Evolutionary conservation across 2,888 invertebrate genomes (phyloP).

Genomic region (Imbricaverruca yamaguchii): DNA sequence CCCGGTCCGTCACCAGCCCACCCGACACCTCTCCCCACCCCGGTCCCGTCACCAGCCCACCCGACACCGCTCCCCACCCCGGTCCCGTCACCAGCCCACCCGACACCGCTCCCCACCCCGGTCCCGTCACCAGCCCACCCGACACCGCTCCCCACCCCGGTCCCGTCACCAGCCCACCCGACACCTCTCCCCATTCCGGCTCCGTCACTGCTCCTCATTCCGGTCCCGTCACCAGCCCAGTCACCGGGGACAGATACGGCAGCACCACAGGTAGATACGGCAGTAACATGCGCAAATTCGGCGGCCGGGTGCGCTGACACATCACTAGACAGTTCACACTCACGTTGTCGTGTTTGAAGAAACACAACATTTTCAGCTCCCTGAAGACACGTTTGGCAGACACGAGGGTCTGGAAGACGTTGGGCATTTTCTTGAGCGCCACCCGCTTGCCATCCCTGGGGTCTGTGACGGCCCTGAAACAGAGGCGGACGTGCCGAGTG

Average conservation of each 20-base stretch:
- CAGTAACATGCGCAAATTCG: too few species aligned
- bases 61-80: not conserved
- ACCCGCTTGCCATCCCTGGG: constrained; percentile 96
- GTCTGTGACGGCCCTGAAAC: constrained; percentile 94
- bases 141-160: not conserved
- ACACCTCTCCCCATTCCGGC: not conserved
- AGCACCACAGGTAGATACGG: too few species aligned
- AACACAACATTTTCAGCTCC: constrained; percentile 97
- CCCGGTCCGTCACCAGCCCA: not conserved
- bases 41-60: not conserved
- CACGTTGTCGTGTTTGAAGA: constrained; percentile 99
- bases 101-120: not conserved
- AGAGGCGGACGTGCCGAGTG: too few species aligned
- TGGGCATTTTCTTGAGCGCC: constrained; percentile 98
- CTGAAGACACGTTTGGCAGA: constrained; percentile 98
- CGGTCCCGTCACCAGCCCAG: not conserved
- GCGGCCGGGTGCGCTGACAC: too few species aligned
- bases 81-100: not conserved
- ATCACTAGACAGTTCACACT: constrained; percentile 45
- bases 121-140: not conserved
- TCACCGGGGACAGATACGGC: too few species aligned
- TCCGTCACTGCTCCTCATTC: not conserved
- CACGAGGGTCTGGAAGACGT: constrained; percentile 98
- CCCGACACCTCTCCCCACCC: not conserved
- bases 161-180: not conserved